Evolutionary conservation across 2,113 vertebrate genomes (phyloP), one percentile per base, ranked within the genome.

Genomic region (Accipiter virgatus): DNA sequence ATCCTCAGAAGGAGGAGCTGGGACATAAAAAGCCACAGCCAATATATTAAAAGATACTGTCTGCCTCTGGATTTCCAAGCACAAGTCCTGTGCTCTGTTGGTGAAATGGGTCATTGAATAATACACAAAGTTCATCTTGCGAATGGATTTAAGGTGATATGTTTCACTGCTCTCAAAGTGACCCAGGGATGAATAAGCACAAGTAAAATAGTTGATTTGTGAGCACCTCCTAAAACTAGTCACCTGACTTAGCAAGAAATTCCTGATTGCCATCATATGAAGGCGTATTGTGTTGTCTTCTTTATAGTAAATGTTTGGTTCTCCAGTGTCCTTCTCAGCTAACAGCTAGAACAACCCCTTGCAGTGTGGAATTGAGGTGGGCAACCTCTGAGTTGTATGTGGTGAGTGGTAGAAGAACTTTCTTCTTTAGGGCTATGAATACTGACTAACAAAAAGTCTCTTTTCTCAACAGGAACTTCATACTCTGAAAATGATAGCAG

Each of bases 401-500:
- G 48, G 9, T 21, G 9, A 56, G 34, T 4, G 16, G 38, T 36
- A 56, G 48, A 23, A 34, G 25, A 31, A 29, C n/a, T 6, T 71
- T 40, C 7, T 78, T 21, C 52, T 66, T n/a, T 20, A 27, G 27
- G 15, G 38, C 27, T 61, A 25, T 16, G 8, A 29, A 29, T 38
- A 9, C 36, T 21, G 25, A 45, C 58, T 96, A 74, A 71, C 68
- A 48, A 7, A 15, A 55, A n/a, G 13, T 90, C 59, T 97, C 27
- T 95, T 90, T 82, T 88, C 81, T 90, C 83, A 67, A n/a, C 97
- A 98, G 98, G 97, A 66, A 68, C 75, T 5, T 97, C 98, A 42
- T 98, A 95, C 92, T 98, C 98, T 20, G 98, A 98, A 48, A 92
- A 93, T 12, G 96, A 63, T 6, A 96, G 98, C 12, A 93, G 81